Percentiles rank a stretch among this genome's conserved stretches.
Conservation (phyloP, 2,113 vertebrate genomes). For the Argyrosomus japonicus region DNA sequence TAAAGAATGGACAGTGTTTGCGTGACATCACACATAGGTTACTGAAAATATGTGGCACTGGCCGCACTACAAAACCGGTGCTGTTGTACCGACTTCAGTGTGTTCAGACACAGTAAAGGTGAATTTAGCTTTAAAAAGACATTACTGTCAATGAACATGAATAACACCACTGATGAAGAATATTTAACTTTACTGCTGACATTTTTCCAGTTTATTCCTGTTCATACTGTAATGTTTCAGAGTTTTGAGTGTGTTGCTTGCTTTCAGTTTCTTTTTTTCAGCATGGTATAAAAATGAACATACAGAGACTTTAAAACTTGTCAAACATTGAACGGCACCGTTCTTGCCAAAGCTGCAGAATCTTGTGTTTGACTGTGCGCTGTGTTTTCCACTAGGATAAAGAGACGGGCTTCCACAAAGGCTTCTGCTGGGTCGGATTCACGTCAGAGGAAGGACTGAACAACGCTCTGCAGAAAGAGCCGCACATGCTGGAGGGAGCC, state of each 20-base stretch:
- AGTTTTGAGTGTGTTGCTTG: too few relatives aligned
- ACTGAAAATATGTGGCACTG: too few relatives aligned
- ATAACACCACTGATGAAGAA: background rate
- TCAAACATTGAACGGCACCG: background rate
- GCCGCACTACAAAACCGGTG: too few relatives aligned
- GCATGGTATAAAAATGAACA: background rate
- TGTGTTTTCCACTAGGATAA: constrained; percentile 82
- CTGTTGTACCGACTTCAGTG: background rate
- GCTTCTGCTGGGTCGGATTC: constrained; percentile 90
- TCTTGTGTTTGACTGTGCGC: background rate
- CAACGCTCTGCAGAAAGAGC: constrained; percentile 89
- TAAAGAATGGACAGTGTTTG: too few relatives aligned
- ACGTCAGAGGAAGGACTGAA: constrained; percentile 81
- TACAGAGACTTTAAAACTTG: background rate
- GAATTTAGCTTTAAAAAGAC: background rate
- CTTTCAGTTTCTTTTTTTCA: background rate
- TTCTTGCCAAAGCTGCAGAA: background rate
- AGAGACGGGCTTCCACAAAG: constrained; percentile 92
- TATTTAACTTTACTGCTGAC: background rate
- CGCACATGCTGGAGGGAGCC: constrained; percentile 89
- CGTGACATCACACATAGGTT: too few relatives aligned
- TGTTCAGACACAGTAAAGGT: background rate
- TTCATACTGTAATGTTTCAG: background rate
- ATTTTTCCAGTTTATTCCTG: background rate
- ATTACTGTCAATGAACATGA: background rate